Conservation (phyloP, 2,797 vertebrate genomes). For the Anas bernieri region DNA sequence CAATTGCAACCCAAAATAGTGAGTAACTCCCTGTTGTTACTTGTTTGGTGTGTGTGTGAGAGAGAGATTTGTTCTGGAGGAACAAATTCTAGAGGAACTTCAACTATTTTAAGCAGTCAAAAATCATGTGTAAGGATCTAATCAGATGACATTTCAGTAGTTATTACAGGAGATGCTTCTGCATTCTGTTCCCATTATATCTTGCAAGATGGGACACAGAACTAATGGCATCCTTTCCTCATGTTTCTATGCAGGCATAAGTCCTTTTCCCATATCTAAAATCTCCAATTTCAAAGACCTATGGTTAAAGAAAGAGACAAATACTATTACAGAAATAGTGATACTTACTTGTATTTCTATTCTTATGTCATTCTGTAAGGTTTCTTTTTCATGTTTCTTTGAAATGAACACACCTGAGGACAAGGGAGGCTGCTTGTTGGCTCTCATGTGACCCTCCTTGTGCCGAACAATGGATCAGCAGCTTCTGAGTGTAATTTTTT, state of each 20-base stretch:
- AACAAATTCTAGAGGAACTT: not conserved
- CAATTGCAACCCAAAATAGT: not conserved
- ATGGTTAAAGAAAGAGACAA: not conserved
- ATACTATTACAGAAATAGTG: not conserved
- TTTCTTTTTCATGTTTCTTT: not conserved
- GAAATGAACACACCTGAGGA: not conserved
- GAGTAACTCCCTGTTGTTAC: not conserved
- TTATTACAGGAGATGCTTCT: not conserved
- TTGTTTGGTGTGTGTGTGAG: not conserved
- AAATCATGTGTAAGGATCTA: not conserved
- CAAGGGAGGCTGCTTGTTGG: not conserved
- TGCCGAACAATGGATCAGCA: not conserved
- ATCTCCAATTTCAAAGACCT: not conserved
- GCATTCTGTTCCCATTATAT: not conserved
- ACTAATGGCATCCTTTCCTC: not conserved
- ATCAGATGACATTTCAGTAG: not conserved
- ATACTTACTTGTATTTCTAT: not conserved
- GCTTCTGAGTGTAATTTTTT: not conserved
- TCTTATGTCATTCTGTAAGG: not conserved
- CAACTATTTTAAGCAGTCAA: not conserved
- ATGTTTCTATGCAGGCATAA: accelerated
- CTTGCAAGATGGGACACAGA: not conserved
- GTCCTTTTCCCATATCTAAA: not conserved
- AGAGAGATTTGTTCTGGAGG: not conserved
- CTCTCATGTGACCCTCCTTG: not conserved